Evolutionary conservation across 2,113 vertebrate species (phyloP).

Genomic region (Stercorarius parasiticus): DNA sequence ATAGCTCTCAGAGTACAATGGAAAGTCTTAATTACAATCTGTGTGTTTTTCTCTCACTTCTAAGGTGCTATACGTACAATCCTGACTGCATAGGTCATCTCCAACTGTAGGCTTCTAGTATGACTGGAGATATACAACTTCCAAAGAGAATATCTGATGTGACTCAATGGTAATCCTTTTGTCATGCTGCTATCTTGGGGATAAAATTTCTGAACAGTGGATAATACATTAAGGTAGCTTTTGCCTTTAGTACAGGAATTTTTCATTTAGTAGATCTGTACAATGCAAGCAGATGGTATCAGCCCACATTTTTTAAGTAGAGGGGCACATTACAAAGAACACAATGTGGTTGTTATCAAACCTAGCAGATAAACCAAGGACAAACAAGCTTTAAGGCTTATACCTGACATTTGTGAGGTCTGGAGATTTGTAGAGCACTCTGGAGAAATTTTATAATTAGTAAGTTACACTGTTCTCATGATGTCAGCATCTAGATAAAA

Average conservation of each 20-base stretch:
- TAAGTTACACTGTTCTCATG: not conserved
- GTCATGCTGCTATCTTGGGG: not conserved
- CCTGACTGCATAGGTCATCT: not conserved
- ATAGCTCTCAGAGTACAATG: not conserved
- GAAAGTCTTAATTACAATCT: not conserved
- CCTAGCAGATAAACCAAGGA: not conserved
- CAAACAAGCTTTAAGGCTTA: not conserved
- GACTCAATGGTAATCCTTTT: not conserved
- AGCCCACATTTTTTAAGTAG: not conserved
- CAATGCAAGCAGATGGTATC: not conserved
- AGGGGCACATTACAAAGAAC: not conserved
- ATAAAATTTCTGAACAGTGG: not conserved
- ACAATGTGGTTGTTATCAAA: fast-evolving
- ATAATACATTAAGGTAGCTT: not conserved
- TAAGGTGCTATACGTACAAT: not conserved
- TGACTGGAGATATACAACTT: not conserved
- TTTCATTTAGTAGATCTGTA: not conserved
- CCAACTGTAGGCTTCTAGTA: not conserved
- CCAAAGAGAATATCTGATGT: not conserved
- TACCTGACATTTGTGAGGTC: not conserved
- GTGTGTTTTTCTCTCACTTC: not conserved
- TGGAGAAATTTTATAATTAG: not conserved
- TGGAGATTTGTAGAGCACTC: not conserved
- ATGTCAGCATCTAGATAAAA: not conserved
- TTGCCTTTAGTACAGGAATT: not conserved